These are phyloP conservation scores for Agrenia bidenticulata DNA, from an alignment of 2,888 invertebrate species.

Conservation along the genomic window DNA sequence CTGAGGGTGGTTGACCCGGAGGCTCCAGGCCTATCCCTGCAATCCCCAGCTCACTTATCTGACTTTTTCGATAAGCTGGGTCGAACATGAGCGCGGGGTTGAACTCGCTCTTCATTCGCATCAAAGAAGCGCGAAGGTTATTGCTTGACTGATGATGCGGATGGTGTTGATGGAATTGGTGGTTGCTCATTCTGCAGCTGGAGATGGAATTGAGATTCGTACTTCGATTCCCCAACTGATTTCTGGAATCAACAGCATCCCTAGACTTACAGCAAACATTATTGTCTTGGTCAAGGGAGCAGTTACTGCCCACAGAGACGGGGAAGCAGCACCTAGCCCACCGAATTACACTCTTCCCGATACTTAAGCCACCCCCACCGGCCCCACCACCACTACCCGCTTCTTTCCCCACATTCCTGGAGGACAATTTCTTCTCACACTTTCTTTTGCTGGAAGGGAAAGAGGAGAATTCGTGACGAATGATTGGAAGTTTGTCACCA, in stretches of 20 bases:
- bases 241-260: not conserved
- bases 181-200: not conserved
- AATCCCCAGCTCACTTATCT: constrained; percentile 50
- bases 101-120: constrained; percentile 47
- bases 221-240: not conserved
- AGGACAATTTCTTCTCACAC: no score
- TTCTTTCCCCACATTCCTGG: no score
- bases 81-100: constrained; percentile 48
- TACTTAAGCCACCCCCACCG: not conserved
- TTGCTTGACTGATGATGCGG: no score
- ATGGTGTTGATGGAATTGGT: no score
- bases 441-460: no score
- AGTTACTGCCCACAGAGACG: not conserved
- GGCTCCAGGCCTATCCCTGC: constrained; percentile 51
- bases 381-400: not conserved
- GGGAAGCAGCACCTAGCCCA: not conserved
- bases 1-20: constrained; percentile 35
- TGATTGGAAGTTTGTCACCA: no score
- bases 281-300: not conserved
- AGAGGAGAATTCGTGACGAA: no score
- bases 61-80: constrained; percentile 46
- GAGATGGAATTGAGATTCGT: not conserved
- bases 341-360: not conserved
- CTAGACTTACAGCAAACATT: no score
- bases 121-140: constrained; percentile 28